Evolutionary conservation across 1,140 invertebrate species (phyloP), one percentile per base, ranked within the genome.

Genomic region (Drosophila littoralis): DNA sequence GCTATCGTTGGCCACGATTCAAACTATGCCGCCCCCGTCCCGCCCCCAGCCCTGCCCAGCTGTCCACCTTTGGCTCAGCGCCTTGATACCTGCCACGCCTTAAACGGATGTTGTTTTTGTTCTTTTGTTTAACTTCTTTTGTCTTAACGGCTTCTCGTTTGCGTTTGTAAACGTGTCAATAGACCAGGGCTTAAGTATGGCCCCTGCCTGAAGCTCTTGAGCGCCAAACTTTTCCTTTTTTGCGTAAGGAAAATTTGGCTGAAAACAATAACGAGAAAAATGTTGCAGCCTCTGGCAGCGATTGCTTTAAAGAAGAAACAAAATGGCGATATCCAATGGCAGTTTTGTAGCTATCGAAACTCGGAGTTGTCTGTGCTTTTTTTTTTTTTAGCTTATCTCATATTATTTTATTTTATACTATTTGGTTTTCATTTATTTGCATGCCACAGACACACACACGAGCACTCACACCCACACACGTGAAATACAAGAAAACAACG

Each of bases 121-220:
- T 13, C 48, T 35, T 17, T 42, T 43, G 22, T 28, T 28, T 5
- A 28, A 28, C 17, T 28, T 12, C 9, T 3, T 38, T 51, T 13
- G 36, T 48, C 46, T 52, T 67, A 67, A 67, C 55, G 35, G 63
- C 28, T 52, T 38, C 70, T 45, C 45, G 63, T 67, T 67, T 66
- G 54, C 42, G 46, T 9, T 40, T 48, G 46, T 59, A 67, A 67
- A 73, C 70, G 63, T 73, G 70, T 46, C 64, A 73, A 73, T 73
- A 73, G 70, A 59, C 46, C 22, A 46, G n/a, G 38, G 40, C 52
- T 58, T 72, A 66, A 65, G 28, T 42, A 45, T 48, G 13, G 35
- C 35, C 7, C 4, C 36, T 22, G 10, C 57, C 33, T n/a, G n/a
- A 40, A 40, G 22, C 35, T 52, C 48, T 33, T 10, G 6, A 12